Evolutionary conservation across 2,888 invertebrate genomes (phyloP), one percentile per base, ranked within the genome.

Genomic region (Dendrolimus pini): DNA sequence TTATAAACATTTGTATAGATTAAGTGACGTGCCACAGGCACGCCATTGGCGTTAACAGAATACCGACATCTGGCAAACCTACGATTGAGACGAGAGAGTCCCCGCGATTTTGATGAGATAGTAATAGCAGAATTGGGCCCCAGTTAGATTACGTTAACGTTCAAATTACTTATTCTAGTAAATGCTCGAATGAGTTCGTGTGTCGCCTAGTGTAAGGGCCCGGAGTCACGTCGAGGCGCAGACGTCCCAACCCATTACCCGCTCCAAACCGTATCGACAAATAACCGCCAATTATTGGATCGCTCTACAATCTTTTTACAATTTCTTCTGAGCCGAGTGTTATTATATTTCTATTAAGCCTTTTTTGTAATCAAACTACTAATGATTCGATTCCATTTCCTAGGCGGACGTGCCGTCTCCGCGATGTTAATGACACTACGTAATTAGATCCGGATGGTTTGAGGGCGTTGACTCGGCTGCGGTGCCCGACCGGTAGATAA

Each of bases 291-390:
- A 90, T 90, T 90, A 90, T 89, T 89, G 86, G 85, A 85, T 83
- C 83, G 88, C 89, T 89, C 89, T 80, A 89, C 90, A 90, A 90
- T 90, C 90, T 90, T 90, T 90, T 89, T 89, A 90, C 90, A 89
- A 90, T 89, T 89, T 89, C 89, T 87, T 87, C 89, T 85, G 83
- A 78, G 78, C 72, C 84, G 74, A 77, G 77, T 83, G 89, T 90
- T 90, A 90, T 90, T 90, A 90, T 90, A 88, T 90, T 89, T 90
- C 89, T 90, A 89, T 90, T 90, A 90, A 89, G 89, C 88, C 89
- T 89, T 90, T 90, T 90, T 90, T 89, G 89, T 89, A 89, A 90
- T 89, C 90, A 89, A 88, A 89, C 89, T 86, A 85, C 89, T 90
- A 89, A 90, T 89, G 90, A 90, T 90, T 90, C 89, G 90, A 90